phyloP scores from a whole-genome alignment of 1,140 invertebrate genomes.

The Achatina immaculata region DNA sequence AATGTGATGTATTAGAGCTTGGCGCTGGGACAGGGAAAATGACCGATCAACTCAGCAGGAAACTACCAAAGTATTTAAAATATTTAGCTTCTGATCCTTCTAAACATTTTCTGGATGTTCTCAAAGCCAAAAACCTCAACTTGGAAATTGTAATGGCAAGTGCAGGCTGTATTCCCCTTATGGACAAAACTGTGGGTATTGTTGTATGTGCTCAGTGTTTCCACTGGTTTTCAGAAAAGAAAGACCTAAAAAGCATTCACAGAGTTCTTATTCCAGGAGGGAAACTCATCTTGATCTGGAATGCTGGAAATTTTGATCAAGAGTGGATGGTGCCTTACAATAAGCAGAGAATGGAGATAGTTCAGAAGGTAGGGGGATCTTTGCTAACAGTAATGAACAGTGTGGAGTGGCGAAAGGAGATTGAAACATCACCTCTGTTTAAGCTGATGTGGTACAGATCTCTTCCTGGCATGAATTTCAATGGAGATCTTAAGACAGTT shows the following conservation, averaged over 20 bases:
- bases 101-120: constrained; percentile 33
- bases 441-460: not conserved
- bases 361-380: not conserved
- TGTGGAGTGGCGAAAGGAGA: constrained; percentile 8
- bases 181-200: constrained; percentile 14
- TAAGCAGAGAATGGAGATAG: constrained; percentile 10
- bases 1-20: constrained; percentile 40
- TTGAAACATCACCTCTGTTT: not conserved
- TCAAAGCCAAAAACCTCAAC: constrained; percentile 28
- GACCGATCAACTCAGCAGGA: constrained; percentile 33
- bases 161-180: constrained; percentile 19
- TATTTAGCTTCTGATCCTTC: constrained; percentile 45
- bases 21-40: constrained; percentile 47
- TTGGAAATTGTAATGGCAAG: constrained; percentile 28
- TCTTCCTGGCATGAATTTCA: not conserved
- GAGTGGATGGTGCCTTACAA: constrained; percentile 10
- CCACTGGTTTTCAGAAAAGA: constrained; percentile 46
- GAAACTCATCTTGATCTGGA: constrained; percentile 40
- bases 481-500: constrained; percentile 14
- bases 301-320: not conserved
- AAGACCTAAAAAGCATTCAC: constrained; percentile 38
- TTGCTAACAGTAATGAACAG: not conserved
- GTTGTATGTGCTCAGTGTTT: constrained; percentile 50
- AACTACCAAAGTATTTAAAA: constrained; percentile 7
- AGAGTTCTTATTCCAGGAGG: constrained; percentile 45